Evolutionary conservation across 2,797 vertebrate genomes (phyloP), one percentile per base, ranked within the genome.

Genomic region (Pygocentrus nattereri): DNA sequence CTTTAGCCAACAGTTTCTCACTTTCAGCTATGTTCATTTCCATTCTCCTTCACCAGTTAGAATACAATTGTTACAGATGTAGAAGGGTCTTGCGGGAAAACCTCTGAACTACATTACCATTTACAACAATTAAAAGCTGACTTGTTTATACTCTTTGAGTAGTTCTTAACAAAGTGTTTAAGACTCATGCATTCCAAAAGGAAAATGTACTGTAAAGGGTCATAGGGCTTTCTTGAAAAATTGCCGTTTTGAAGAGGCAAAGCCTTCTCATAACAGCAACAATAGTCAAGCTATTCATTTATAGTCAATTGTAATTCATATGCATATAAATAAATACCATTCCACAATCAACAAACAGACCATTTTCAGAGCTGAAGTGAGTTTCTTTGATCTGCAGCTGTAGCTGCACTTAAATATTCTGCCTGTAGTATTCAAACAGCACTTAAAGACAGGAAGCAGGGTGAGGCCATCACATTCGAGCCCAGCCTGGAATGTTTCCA

Each of bases 401-500:
- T 79, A 52, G n/a, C 47, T 59, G 41, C 25, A 41, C 65, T 64
- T 64, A 69, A 80, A 77, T 56, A 54, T 77, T 83, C 73, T 44
- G 30, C 25, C 61, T 80, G 49, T 76, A 74, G 67, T 69, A 74
- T 70, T 73, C 52, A 77, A 80, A 58, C 54, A 79, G 74, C 52
- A 52, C 70, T 79, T 44, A 83, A 83, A 83, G 65, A 83, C 82
- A 84, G 83, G 83, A 84, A 81, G 70, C 79, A 61, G 83, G 69
- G 79, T 52, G 69, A 78, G 72, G 75, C 68, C 25, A 84, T 84
- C 75, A 76, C 70, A 38, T 81, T 81, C 70, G 30, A 81, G 78
- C 70, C 74, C 64, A 59, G 74, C 70, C 75, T 78, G 83, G 83
- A 84, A 84, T 84, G 79, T 81, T 84, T 84, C 83, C 79, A 81